A percentile compares a stretch with the other conserved stretches of the same genome.
These are phyloP conservation scores for Thymallus thymallus DNA, from an alignment of 2,113 vertebrate genomes.

Conservation along the genomic window DNA sequence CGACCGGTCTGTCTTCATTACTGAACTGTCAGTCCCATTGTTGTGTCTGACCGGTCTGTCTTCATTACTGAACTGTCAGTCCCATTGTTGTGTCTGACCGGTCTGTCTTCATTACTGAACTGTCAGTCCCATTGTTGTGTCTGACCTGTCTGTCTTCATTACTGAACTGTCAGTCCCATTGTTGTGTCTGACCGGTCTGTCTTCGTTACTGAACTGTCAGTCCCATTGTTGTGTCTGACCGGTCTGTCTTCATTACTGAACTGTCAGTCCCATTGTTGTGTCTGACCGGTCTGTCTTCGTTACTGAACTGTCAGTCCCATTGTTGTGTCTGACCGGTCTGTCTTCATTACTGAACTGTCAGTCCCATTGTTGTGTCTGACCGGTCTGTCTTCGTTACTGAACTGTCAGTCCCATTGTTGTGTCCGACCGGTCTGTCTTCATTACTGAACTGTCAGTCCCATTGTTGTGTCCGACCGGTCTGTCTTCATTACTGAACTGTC, in stretches of 20 bases:
- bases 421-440: not conserved
- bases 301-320: slow-evolving; percentile 14
- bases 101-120: slow-evolving; percentile 9
- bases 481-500: slow-evolving; percentile 18
- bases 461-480: not conserved
- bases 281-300: not conserved
- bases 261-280: slow-evolving; percentile 5
- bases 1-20: slow-evolving; percentile 5
- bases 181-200: not conserved
- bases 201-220: slow-evolving; percentile 18
- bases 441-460: slow-evolving; percentile 16
- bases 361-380: not conserved
- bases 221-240: not conserved
- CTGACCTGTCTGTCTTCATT: slow-evolving; percentile 2
- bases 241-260: slow-evolving; percentile 4
- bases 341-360: slow-evolving; percentile 19
- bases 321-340: not conserved
- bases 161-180: slow-evolving; percentile 13
- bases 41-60: not conserved
- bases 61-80: slow-evolving; percentile 18
- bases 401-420: slow-evolving; percentile 9
- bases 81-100: not conserved
- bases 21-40: slow-evolving; percentile 11
- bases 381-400: slow-evolving; percentile 4
- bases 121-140: not conserved